These are phyloP conservation scores for Nebria salina DNA, from an alignment of 2,888 invertebrate species.

Conservation along the genomic window DNA sequence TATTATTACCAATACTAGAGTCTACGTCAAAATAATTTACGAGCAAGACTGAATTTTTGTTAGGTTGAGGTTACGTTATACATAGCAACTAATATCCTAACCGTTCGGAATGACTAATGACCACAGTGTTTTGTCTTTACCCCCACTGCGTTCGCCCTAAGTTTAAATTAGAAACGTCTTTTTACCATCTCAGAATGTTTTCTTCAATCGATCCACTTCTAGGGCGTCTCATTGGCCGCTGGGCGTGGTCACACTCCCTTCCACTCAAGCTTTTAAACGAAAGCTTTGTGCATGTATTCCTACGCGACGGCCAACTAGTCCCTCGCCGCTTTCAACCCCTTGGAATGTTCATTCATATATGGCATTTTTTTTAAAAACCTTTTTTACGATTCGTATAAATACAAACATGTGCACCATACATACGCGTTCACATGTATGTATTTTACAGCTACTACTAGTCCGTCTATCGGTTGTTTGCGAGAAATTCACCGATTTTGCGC, in stretches of 20 bases:
- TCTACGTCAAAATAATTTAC: conserved; percentile 63
- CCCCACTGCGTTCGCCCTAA: conserved; percentile 52
- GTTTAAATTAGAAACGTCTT: conserved; percentile 63
- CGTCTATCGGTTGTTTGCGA: background rate
- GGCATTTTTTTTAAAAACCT: conserved; percentile 28
- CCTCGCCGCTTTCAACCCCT: conserved; percentile 44
- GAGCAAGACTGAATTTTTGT: conserved; percentile 62
- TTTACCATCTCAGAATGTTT: conserved; percentile 64
- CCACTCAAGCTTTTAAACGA: conserved; percentile 46
- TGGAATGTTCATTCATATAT: conserved; percentile 52
- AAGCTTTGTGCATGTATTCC: conserved; percentile 52
- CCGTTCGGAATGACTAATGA: conserved; percentile 63
- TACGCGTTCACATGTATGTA: too few relatives aligned
- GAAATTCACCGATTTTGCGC: background rate
- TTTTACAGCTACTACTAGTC: too few relatives aligned
- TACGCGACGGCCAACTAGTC: conserved; percentile 51
- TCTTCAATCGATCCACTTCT: conserved; percentile 61
- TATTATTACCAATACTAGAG: conserved; percentile 58
- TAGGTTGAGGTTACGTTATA: conserved; percentile 61
- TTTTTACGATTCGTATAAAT: conserved; percentile 42
- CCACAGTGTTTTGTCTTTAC: conserved; percentile 60
- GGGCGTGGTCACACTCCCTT: conserved; percentile 57
- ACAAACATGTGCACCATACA: conserved; percentile 26
- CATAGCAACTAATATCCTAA: conserved; percentile 62
- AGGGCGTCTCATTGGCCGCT: conserved; percentile 58